phyloP scores from a whole-genome alignment of 1,140 invertebrate genomes.

The Lutraria rhynchaena region DNA sequence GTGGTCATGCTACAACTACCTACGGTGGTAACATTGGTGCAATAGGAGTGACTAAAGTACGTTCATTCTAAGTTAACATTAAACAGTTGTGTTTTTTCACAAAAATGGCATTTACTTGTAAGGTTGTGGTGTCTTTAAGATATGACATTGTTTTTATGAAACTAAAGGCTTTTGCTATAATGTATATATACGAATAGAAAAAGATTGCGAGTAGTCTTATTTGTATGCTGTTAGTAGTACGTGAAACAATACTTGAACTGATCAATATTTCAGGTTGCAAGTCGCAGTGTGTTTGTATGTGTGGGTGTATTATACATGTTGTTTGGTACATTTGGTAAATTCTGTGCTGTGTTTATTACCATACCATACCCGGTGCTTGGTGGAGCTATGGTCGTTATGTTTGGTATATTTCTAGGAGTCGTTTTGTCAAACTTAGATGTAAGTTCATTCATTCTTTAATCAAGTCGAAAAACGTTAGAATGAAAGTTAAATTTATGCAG shows the following conservation, averaged over 20 bases:
- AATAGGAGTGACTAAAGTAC: conserved; percentile 86
- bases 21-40: conserved; percentile 93
- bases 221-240: too few relatives aligned
- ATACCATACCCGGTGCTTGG: conserved; percentile 94
- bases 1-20: conserved; percentile 92
- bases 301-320: conserved; percentile 90
- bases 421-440: conserved; percentile 90
- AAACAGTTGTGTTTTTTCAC: too few relatives aligned
- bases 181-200: too few relatives aligned
- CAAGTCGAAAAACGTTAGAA: too few relatives aligned
- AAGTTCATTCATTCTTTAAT: conserved; percentile 80
- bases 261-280: conserved; percentile 87
- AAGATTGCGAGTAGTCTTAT: too few relatives aligned
- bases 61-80: too few relatives aligned
- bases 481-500: too few relatives aligned
- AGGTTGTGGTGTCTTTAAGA: too few relatives aligned
- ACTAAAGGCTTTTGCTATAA: too few relatives aligned
- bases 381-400: conserved; percentile 93
- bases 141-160: too few relatives aligned
- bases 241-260: too few relatives aligned
- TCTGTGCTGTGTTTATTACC: conserved; percentile 93
- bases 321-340: conserved; percentile 87
- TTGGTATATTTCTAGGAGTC: conserved; percentile 84
- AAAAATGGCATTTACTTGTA: too few relatives aligned
- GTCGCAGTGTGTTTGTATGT: conserved; percentile 91